Percentiles rank a stretch among this genome's conserved stretches.
These are phyloP conservation scores for Paratrypauchen microcephalus DNA, from an alignment of 2,797 vertebrate species.

Conservation along the genomic window DNA sequence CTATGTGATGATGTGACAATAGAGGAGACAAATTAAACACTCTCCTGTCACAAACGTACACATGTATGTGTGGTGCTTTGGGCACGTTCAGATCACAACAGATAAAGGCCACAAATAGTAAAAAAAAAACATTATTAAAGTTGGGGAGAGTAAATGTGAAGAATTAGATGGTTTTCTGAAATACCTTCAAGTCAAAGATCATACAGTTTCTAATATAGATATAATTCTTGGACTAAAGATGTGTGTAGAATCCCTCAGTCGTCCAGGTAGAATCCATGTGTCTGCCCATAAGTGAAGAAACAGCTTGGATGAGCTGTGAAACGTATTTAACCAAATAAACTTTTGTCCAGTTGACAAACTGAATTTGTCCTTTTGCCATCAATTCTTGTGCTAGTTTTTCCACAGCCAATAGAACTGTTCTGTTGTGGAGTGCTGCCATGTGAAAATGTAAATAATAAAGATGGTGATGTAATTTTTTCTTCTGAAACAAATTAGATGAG, in stretches of 20 bases:
- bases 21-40: conserved; percentile 69
- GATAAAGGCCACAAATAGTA: not conserved
- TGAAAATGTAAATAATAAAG: not conserved
- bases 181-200: too few species aligned
- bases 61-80: not conserved
- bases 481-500: not conserved
- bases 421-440: not conserved
- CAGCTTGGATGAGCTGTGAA: too few species aligned
- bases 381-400: not conserved
- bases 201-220: not conserved
- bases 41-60: conserved; percentile 20
- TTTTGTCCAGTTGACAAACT: too few species aligned
- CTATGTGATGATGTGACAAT: conserved; percentile 63
- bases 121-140: not conserved
- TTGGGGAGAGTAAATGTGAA: too few species aligned
- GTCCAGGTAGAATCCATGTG: too few species aligned
- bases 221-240: not conserved
- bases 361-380: too few species aligned
- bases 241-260: too few species aligned
- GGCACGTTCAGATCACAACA: too few species aligned
- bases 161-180: too few species aligned
- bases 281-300: too few species aligned
- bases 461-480: not conserved
- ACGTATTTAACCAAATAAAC: too few species aligned
- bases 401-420: too few species aligned